Percentiles rank a stretch among this genome's conserved stretches.
phyloP scores from a whole-genome alignment of 2,888 invertebrate genomes.

The Ophioninae sp. region DNA sequence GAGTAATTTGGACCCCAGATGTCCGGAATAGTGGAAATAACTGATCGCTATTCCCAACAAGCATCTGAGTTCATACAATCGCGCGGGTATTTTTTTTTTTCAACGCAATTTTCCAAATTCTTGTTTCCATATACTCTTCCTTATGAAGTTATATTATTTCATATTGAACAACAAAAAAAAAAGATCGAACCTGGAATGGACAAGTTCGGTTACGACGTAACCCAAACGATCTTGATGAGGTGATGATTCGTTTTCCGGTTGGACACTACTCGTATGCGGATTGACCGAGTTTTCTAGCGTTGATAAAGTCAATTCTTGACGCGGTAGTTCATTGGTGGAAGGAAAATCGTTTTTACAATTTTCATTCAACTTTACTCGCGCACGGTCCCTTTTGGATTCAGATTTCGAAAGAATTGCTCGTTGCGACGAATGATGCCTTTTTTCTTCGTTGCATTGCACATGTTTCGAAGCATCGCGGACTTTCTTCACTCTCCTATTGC shows the following conservation, averaged over 20 bases:
- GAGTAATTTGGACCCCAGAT: too few species aligned
- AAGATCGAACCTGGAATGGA: constrained; percentile 51
- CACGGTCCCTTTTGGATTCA: not conserved
- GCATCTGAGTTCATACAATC: too few species aligned
- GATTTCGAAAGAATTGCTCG: not conserved
- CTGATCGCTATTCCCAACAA: too few species aligned
- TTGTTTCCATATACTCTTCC: too few species aligned
- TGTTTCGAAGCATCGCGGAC: not conserved
- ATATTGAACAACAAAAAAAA: not conserved
- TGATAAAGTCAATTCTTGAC: not conserved
- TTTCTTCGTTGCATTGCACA: not conserved
- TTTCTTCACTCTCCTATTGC: not conserved
- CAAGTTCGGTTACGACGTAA: constrained; percentile 44
- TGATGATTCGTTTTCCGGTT: not conserved
- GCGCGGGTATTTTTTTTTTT: too few species aligned
- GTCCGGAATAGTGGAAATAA: too few species aligned
- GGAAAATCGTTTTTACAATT: not conserved
- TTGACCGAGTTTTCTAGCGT: too few species aligned
- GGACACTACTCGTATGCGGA: not conserved
- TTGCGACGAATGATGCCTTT: not conserved
- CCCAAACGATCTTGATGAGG: constrained; percentile 20
- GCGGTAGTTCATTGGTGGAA: not conserved
- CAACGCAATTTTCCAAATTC: too few species aligned
- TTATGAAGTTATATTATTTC: not conserved
- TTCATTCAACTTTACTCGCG: constrained; percentile 8